A percentile compares a stretch with the other conserved stretches of the same genome.
These are phyloP conservation scores for Sciaenops ocellatus DNA, from an alignment of 2,797 vertebrate species.

Conservation along the genomic window DNA sequence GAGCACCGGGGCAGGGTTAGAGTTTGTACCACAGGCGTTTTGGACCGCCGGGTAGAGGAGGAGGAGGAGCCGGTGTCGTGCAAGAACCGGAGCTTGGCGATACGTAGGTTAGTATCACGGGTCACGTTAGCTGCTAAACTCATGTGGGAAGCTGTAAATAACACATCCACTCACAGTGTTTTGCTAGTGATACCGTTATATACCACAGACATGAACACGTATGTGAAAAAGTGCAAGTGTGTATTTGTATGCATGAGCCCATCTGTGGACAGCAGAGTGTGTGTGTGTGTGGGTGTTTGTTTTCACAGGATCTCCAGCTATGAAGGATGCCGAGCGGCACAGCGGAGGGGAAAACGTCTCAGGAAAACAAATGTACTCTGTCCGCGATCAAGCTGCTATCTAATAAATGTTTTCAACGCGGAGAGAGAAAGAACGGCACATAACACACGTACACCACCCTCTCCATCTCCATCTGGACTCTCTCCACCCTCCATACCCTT, in stretches of 20 bases:
- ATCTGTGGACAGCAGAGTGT: constrained; percentile 40
- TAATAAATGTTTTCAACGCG: constrained; percentile 67
- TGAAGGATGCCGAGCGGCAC: constrained; percentile 63
- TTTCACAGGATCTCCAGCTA: constrained; percentile 69
- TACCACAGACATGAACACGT: neutral
- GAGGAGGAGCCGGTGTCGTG: too few relatives aligned
- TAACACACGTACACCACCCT: constrained; percentile 60
- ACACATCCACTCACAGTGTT: too few relatives aligned
- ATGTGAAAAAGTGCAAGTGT: constrained; percentile 14
- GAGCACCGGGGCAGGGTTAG: too few relatives aligned
- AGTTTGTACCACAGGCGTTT: too few relatives aligned
- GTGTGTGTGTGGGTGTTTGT: constrained; percentile 56
- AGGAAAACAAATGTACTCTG: constrained; percentile 68
- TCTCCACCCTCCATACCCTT: constrained; percentile 38
- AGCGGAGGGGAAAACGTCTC: constrained; percentile 62
- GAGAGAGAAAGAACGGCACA: constrained; percentile 8
- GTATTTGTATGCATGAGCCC: constrained; percentile 13
- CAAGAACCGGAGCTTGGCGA: too few relatives aligned
- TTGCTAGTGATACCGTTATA: too few relatives aligned
- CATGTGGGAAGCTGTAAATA: too few relatives aligned
- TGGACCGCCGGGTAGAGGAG: too few relatives aligned
- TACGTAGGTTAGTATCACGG: too few relatives aligned
- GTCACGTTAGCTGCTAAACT: too few relatives aligned
- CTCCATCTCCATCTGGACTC: constrained; percentile 35
- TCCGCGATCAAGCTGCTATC: constrained; percentile 58